Percentiles rank a stretch among this genome's conserved stretches.
Conservation (phyloP, 2,113 vertebrate species). For the Erythrocercus mccallii region DNA sequence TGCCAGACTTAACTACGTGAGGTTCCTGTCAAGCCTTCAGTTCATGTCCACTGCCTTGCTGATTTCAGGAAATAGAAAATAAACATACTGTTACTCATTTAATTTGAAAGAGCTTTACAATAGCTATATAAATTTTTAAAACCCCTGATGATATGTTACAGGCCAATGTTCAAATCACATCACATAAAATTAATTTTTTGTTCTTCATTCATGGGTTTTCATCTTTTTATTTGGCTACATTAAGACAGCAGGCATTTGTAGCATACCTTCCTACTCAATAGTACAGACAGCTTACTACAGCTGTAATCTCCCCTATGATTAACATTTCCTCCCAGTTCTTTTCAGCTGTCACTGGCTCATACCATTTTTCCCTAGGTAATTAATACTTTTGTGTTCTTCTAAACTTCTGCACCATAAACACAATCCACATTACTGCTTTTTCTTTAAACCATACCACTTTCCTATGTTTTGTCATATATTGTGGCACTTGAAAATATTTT, state of each 20-base stretch:
- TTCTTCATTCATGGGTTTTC: not conserved
- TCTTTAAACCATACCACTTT: not conserved
- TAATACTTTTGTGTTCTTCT: not conserved
- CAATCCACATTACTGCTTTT: not conserved
- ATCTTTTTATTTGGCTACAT: not conserved
- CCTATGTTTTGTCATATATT: not conserved
- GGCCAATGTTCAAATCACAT: not conserved
- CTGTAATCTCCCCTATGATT: not conserved
- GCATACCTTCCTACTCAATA: not conserved
- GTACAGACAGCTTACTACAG: not conserved
- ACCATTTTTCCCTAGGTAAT: not conserved
- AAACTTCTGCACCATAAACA: not conserved
- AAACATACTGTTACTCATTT: not conserved
- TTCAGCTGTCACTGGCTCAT: not conserved
- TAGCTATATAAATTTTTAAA: not conserved
- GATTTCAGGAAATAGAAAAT: not conserved
- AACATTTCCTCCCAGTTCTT: not conserved
- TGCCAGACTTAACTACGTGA: accelerated
- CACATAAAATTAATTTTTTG: not conserved
- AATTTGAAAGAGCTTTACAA: not conserved
- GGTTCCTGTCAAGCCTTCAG: not conserved
- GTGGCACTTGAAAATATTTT: not conserved
- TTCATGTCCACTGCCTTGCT: not conserved
- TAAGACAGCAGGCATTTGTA: not conserved
- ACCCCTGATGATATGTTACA: accelerated